Evolutionary conservation across 2,797 vertebrate species (phyloP).

Genomic region (Tragopan temminckii): DNA sequence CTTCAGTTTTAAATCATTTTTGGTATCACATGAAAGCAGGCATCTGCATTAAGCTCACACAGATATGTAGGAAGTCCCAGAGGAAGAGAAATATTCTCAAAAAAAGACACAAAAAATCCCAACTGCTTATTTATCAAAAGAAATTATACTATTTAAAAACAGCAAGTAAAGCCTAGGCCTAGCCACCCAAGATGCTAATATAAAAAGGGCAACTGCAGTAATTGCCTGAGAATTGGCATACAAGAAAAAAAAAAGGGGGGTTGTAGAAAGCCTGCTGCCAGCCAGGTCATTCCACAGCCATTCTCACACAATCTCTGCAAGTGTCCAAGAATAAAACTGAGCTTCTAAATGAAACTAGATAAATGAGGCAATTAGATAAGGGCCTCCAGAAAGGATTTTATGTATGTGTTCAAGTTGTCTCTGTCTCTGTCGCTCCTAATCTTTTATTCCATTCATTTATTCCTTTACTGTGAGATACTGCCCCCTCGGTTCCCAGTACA

Average conservation of each 20-base stretch:
- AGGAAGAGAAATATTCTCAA: conserved; percentile 49
- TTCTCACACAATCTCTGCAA: conserved; percentile 57
- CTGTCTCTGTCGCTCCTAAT: conserved; percentile 48
- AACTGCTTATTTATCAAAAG: conserved; percentile 68
- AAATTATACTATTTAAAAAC: conserved; percentile 68
- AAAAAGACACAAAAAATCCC: conserved; percentile 39
- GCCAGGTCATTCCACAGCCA: conserved; percentile 72
- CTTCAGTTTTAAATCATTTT: conserved; percentile 42
- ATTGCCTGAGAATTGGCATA: conserved; percentile 72
- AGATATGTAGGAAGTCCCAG: conserved; percentile 34
- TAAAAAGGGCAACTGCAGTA: conserved; percentile 67
- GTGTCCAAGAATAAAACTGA: conserved; percentile 72
- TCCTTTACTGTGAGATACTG: conserved; percentile 62
- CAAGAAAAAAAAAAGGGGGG: conserved; percentile 12
- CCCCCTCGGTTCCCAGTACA: conserved; percentile 55
- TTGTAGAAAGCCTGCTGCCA: conserved; percentile 68
- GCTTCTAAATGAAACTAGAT: conserved; percentile 75
- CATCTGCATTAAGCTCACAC: conserved; percentile 9
- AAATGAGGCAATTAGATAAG: conserved; percentile 72
- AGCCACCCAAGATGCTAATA: conserved; percentile 70
- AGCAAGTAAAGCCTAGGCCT: conserved; percentile 49
- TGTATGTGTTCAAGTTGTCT: conserved; percentile 62
- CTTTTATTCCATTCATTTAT: conserved; percentile 68
- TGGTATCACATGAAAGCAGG: conserved; percentile 40
- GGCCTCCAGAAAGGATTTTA: conserved; percentile 65